Base-by-base conservation (phyloP, 2,888 invertebrate species). In the Sericinus montela region DNA sequence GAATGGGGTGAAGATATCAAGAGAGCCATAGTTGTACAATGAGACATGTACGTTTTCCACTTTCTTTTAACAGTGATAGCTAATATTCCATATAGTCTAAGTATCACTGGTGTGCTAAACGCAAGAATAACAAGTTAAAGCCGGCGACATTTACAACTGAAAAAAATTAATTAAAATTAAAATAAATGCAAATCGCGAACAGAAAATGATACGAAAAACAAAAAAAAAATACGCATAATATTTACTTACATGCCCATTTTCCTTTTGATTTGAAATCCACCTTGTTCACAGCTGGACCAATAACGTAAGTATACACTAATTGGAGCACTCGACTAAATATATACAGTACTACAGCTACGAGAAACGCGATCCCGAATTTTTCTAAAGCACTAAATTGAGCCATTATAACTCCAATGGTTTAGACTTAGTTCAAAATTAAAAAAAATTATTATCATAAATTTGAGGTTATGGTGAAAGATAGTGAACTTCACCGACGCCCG, bases 161-260 rank as follows among this genome's bases (percentile, higher is more conserved):
- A n/a, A n/a, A n/a, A n/a, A n/a, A n/a, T n/a, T n/a, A n/a, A n/a
- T n/a, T n/a, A n/a, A n/a, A n/a, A n/a, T n/a, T n/a, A n/a, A n/a
- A n/a, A n/a, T n/a, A n/a, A n/a, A n/a, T n/a, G n/a, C n/a, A n/a
- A n/a, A n/a, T n/a, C n/a, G n/a, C n/a, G n/a, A n/a, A n/a, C n/a
- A n/a, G n/a, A n/a, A n/a, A n/a, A n/a, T n/a, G n/a, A n/a, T n/a
- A n/a, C n/a, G n/a, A n/a, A n/a, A n/a, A n/a, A n/a, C n/a, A n/a
- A n/a, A n/a, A n/a, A n/a, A 19, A 19, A 19, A 3, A 5, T 19
- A 19, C 5, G 19, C 2, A 19, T 5, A 19, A 19, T 19, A 19
- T 19, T 19, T 32, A 91, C 93, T 92, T 82, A 95, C 95, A 91
- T 79, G 95, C 95, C 95, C 95, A 96, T 81, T 92, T 90, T 63